Evolutionary conservation across 2,113 vertebrate genomes (phyloP).

Genomic region (Tragulus kanchil): DNA sequence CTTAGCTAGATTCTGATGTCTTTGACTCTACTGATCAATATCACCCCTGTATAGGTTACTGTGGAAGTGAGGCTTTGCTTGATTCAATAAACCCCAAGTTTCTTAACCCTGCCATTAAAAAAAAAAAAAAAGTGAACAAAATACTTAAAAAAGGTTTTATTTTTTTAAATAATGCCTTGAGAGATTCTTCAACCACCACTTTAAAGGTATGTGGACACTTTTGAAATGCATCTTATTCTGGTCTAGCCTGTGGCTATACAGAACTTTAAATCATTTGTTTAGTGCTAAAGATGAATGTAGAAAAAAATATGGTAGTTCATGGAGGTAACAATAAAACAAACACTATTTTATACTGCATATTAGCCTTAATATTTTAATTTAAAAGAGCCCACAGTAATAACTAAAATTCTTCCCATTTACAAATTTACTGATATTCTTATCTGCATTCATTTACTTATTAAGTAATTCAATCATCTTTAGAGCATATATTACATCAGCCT

Average conservation of each 20-base stretch:
- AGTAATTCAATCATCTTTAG: neutral
- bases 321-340: constrained; percentile 38
- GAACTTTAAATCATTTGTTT: constrained; percentile 94
- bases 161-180: constrained; percentile 89
- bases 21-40: constrained; percentile 91
- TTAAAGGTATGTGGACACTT: constrained; percentile 91
- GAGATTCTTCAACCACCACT: constrained; percentile 90
- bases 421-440: neutral
- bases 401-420: neutral
- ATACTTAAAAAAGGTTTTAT: constrained; percentile 93
- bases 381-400: neutral
- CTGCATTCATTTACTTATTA: neutral
- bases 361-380: neutral
- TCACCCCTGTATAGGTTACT: constrained; percentile 88
- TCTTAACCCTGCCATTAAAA: constrained; percentile 75
- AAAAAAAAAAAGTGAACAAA: constrained; percentile 90
- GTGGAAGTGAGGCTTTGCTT: constrained; percentile 87
- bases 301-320: constrained; percentile 39
- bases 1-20: constrained; percentile 87
- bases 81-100: constrained; percentile 91
- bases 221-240: constrained; percentile 94
- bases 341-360: constrained; percentile 20
- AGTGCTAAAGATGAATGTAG: constrained; percentile 94
- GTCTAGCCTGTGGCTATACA: constrained; percentile 93
- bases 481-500: neutral